Evolutionary conservation across 2,113 vertebrate species (phyloP), one percentile per base, ranked within the genome.

Genomic region (Psettodes erumei): DNA sequence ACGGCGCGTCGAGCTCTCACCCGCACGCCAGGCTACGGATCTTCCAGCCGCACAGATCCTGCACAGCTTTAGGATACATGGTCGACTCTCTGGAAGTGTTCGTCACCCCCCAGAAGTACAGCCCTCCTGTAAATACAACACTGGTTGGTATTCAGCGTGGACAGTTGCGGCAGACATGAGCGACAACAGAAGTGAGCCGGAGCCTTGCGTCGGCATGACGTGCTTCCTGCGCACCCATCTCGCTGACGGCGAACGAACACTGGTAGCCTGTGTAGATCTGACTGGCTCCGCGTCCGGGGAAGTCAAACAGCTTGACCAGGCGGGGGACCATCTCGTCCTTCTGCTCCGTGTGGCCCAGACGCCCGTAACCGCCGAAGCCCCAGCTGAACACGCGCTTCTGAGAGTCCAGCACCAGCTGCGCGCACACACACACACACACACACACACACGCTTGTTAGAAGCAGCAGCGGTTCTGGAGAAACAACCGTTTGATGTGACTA

Each of bases 101-200:
- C 35, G 98, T 98, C 27, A 96, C 97, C 0, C 98, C 98, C 98
- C 98, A 99, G 90, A 99, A 99, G 77, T 96, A 99, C 70, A 99
- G 90, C 0, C 95, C 97, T 0, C 98, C 98, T 99, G 80, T 2
- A 77, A 69, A 76, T 2, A 54, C 54, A 45, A 61, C 12, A 16
- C 16, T 13, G 12, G 12, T 71, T 23, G 12, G 7, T 10, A 28
- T 13, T 30, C 18, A 33, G 50, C 16, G 16, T 23, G 9, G 18
- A 15, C 0, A 40, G 32, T 9, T 2, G 27, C 19, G 19, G 16
- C 30, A 30, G 43, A 10, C 2, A 38, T 18, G 13, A 25, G 55
- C n/a, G n/a, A n/a, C n/a, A n/a, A n/a, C n/a, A n/a, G n/a, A n/a
- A n/a, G n/a, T n/a, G n/a, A n/a, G n/a, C n/a, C n/a, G n/a, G n/a